Percentiles rank a stretch among this genome's conserved stretches.
Conservation (phyloP, 2,888 invertebrate species). For the Cosmia trapezina region DNA sequence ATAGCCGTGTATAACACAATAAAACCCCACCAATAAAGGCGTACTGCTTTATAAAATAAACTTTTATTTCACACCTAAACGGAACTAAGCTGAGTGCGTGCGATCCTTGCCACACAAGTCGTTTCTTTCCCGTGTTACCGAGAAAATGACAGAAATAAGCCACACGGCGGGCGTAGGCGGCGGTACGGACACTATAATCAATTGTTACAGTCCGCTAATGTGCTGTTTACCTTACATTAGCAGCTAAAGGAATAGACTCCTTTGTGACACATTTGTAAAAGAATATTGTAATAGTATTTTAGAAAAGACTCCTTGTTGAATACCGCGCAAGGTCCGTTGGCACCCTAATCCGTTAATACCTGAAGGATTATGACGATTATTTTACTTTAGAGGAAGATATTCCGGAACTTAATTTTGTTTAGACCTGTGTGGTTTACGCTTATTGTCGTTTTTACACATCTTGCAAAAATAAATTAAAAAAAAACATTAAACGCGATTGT, state of each 20-base stretch:
- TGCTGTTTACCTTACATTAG: constrained; percentile 86
- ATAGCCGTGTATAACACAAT: constrained; percentile 8
- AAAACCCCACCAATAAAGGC: constrained; percentile 26
- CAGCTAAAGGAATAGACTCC: constrained; percentile 76
- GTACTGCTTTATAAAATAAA: constrained; percentile 55
- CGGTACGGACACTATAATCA: constrained; percentile 77
- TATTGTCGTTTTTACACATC: constrained; percentile 1
- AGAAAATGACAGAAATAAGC: constrained; percentile 83
- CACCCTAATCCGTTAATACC: constrained; percentile 80
- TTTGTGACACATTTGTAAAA: constrained; percentile 77
- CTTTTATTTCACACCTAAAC: constrained; percentile 72
- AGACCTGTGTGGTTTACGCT: constrained; percentile 1
- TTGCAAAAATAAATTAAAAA: neutral
- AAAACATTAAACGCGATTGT: neutral
- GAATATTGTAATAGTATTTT: constrained; percentile 70
- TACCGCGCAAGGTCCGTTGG: constrained; percentile 67
- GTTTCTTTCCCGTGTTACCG: constrained; percentile 79
- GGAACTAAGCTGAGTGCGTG: constrained; percentile 77
- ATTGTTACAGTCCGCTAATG: constrained; percentile 83
- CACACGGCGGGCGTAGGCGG: constrained; percentile 65
- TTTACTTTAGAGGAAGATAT: constrained; percentile 42
- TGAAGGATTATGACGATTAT: constrained; percentile 54
- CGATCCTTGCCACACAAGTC: constrained; percentile 84
- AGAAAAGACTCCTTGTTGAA: constrained; percentile 70
- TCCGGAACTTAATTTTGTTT: constrained; percentile 24